Evolutionary conservation across 1,140 invertebrate genomes (phyloP), one percentile per base, ranked within the genome.

Genomic region (Hycleus phaleratus): DNA sequence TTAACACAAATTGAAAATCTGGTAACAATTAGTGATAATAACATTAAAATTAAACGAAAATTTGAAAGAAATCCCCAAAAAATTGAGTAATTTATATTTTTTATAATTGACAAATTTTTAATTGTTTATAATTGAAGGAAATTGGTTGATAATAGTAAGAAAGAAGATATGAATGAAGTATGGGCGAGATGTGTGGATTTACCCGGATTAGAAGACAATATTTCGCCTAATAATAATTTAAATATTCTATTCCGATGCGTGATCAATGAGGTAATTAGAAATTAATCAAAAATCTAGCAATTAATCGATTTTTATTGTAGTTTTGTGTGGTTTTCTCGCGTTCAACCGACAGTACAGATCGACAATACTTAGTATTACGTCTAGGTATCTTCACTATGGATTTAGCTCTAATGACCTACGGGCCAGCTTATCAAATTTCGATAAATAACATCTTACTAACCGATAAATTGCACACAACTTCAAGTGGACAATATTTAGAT

Each of bases 131-230:
- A 26, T 62, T 62, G 26, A 46, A 64, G 62, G 8, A 68, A 61
- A 42, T 60, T 52, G 43, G 42, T 45, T 3, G 56, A 62, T 4
- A 45, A 52, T 45, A 44, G 38, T n/a, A 48, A 42, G 40, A 64
- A 62, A 43, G 57, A 64, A 57, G 61, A 71, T 54, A 69, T 71
- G 61, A 71, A 73, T 56, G 88, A 90, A 68, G 78, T 84, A 45
- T 87, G 85, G 80, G 85, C 86, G 3, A 77, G 85, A 45, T 83
- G 81, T 11, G 82, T 90, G 1, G 86, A 90, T 69, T 77, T 90
- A 26, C 88, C 87, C 11, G 86, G 89, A 6, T 88, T 93, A 62
- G 89, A 93, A 68, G 90, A 92, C 65, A 91, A 89, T 66, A 82
- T 89, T 3, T 91, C 89, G 0, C 84, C 85, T 0, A 83, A 81